Percentiles rank a stretch among this genome's conserved stretches.
These are phyloP conservation scores for Zhengitettix transpicula DNA, from an alignment of 2,888 invertebrate species.

Conservation along the genomic window DNA sequence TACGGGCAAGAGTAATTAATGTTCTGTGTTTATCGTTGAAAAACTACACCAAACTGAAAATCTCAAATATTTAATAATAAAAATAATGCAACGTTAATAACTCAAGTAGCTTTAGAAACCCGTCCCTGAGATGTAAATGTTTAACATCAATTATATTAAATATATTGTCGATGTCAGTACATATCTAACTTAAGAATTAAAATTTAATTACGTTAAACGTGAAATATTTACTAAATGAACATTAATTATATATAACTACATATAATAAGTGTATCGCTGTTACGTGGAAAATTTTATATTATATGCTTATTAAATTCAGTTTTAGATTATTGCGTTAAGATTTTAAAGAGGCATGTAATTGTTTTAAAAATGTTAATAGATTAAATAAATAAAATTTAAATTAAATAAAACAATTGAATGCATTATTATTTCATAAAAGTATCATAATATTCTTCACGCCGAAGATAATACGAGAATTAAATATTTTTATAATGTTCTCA, in stretches of 20 bases:
- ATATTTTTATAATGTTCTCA: too few species aligned
- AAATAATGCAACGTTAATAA: not conserved
- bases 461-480: too few species aligned
- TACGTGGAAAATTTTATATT: conserved; percentile 1
- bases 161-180: not conserved
- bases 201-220: not conserved
- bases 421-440: too few species aligned
- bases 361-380: not conserved
- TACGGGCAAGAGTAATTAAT: too few species aligned
- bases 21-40: too few species aligned
- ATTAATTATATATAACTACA: not conserved
- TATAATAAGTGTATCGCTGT: not conserved
- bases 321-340: conserved; percentile 1
- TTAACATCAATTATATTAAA: not conserved
- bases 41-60: too few species aligned
- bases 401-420: not conserved
- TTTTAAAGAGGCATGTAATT: not conserved
- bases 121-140: not conserved
- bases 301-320: not conserved
- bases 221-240: not conserved
- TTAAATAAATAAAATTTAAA: not conserved
- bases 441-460: too few species aligned
- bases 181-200: not conserved
- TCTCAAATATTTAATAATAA: too few species aligned
- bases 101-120: not conserved